Evolutionary conservation across 2,888 invertebrate species (phyloP).

Genomic region (Platypus cylindrus): DNA sequence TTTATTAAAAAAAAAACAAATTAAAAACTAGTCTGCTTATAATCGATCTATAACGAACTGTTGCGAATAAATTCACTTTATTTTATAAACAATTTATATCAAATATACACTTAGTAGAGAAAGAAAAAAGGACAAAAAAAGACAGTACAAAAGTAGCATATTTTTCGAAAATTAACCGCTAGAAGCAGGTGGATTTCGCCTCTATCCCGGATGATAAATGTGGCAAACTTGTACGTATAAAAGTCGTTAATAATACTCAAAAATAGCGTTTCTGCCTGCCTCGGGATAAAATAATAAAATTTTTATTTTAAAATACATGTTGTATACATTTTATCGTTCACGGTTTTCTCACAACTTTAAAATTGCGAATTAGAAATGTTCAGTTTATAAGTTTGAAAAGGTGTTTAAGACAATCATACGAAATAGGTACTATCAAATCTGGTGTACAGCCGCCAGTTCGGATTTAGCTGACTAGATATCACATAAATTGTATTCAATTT

Average conservation of each 20-base stretch:
- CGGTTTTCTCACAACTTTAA: too few species aligned
- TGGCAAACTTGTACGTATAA: constrained; percentile 35
- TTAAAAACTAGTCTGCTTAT: not conserved
- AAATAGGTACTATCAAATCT: too few species aligned
- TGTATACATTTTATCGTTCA: too few species aligned
- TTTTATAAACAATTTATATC: not conserved
- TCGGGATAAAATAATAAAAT: too few species aligned
- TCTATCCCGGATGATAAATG: constrained; percentile 32
- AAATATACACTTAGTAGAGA: not conserved
- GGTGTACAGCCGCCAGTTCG: too few species aligned
- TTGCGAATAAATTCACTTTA: not conserved
- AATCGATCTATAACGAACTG: not conserved
- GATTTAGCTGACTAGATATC: too few species aligned
- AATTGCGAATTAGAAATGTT: too few species aligned
- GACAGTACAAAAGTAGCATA: constrained; percentile 5
- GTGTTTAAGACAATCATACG: too few species aligned
- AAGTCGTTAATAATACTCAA: constrained; percentile 38
- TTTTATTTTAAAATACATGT: too few species aligned
- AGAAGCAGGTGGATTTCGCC: constrained; percentile 14
- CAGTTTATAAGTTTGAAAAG: too few species aligned
- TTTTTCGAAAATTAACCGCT: constrained; percentile 15
- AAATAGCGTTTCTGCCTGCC: constrained; percentile 33
- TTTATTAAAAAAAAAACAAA: not conserved
- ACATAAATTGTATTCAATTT: too few species aligned
- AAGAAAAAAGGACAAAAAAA: constrained; percentile 1